Percentiles rank a stretch among this genome's conserved stretches.
Conservation (phyloP, 2,888 invertebrate genomes). For the Orthosia cruda region DNA sequence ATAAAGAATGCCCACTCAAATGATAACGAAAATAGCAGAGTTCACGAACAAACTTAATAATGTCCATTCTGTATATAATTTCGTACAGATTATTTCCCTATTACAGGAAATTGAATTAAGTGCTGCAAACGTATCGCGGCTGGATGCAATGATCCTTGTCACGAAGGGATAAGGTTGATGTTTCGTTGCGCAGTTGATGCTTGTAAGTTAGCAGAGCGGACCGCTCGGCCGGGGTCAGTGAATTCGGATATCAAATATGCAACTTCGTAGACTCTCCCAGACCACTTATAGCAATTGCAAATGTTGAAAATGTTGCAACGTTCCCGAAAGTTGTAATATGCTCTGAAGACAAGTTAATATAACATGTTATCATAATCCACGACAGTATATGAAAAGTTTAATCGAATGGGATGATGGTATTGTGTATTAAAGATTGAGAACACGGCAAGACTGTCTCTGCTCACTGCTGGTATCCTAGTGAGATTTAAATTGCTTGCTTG, state of each 20-base stretch:
- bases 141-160: slow-evolving; percentile 35
- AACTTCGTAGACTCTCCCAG: slow-evolving; percentile 75
- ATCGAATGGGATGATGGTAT: slow-evolving; percentile 25
- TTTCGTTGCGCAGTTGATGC: slow-evolving; percentile 37
- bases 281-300: slow-evolving; percentile 83
- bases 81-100: slow-evolving; percentile 69
- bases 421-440: background rate
- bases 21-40: slow-evolving; percentile 37
- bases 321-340: slow-evolving; percentile 62
- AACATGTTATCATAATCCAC: slow-evolving; percentile 42
- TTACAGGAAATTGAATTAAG: slow-evolving; percentile 73
- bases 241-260: slow-evolving; percentile 80
- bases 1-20: slow-evolving; percentile 22
- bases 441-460: background rate
- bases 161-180: slow-evolving; percentile 47
- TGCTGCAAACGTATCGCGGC: slow-evolving; percentile 41
- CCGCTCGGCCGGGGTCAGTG: slow-evolving; percentile 67
- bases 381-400: slow-evolving; percentile 26
- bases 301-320: slow-evolving; percentile 75
- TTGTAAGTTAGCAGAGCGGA: slow-evolving; percentile 50
- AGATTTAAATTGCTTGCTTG: slow-evolving; percentile 11
- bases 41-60: slow-evolving; percentile 55
- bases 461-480: background rate
- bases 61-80: slow-evolving; percentile 66
- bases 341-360: slow-evolving; percentile 39